phyloP scores from a whole-genome alignment of 2,113 vertebrate genomes.

The Helogale parvula region DNA sequence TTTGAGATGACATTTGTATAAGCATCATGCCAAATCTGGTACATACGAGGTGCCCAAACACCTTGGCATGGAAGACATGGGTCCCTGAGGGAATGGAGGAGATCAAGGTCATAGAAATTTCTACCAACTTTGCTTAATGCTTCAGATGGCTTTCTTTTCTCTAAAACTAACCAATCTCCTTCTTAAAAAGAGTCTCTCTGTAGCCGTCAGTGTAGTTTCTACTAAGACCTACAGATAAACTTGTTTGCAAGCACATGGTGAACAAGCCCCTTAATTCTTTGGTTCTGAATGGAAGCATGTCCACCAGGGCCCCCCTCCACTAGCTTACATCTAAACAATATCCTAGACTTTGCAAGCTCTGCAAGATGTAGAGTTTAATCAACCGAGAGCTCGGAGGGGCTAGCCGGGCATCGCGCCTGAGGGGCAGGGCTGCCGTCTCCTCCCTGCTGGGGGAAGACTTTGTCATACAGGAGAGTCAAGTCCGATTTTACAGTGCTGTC shows the following conservation, averaged over 20 bases:
- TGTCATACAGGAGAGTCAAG: constrained; percentile 56
- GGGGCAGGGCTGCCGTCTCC: constrained; percentile 50
- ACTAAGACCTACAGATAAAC: neutral
- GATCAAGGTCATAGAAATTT: neutral
- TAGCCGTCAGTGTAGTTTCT: neutral
- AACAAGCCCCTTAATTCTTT: constrained; percentile 21
- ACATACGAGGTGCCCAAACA: neutral
- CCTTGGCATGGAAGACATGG: neutral
- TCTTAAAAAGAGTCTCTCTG: neutral
- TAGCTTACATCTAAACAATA: constrained; percentile 42
- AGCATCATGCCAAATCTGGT: neutral
- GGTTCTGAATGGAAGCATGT: constrained; percentile 28
- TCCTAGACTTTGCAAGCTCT: constrained; percentile 70
- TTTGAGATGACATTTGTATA: neutral
- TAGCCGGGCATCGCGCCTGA: constrained; percentile 46
- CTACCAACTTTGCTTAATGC: neutral
- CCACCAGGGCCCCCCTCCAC: constrained; percentile 57
- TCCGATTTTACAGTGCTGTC: constrained; percentile 49
- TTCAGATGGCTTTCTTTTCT: neutral
- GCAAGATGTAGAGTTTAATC: constrained; percentile 78
- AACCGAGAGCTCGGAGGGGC: constrained; percentile 63
- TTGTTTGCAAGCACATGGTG: neutral
- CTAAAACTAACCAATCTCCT: neutral
- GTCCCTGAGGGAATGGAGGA: neutral
- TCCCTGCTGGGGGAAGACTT: constrained; percentile 14